Percentiles rank a stretch among this genome's conserved stretches.
phyloP scores from a whole-genome alignment of 2,888 invertebrate genomes.

The Altica lythri region DNA sequence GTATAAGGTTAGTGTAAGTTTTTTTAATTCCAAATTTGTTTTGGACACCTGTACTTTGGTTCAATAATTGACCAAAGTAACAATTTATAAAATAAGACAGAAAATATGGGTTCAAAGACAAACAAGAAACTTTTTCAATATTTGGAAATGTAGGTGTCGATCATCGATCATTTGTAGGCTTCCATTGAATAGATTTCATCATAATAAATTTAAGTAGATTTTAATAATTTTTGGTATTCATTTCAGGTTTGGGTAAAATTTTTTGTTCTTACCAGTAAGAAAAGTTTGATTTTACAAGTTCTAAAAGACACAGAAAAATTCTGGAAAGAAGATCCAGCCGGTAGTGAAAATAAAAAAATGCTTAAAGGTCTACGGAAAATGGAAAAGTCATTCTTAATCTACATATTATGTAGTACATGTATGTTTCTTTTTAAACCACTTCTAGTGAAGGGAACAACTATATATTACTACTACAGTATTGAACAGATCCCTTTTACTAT shows the following conservation, averaged over 20 bases:
- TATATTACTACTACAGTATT: constrained; percentile 31
- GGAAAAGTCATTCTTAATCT: constrained; percentile 21
- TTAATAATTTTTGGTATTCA: no score
- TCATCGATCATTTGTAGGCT: no score
- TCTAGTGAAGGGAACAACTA: constrained; percentile 29
- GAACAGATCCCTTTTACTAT: constrained; percentile 25
- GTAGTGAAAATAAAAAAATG: constrained; percentile 24
- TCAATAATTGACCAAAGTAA: no score
- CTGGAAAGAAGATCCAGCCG: constrained; percentile 26
- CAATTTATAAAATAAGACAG: no score
- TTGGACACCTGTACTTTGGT: no score
- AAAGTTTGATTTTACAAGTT: constrained; percentile 20
- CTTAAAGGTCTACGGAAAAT: constrained; percentile 18
- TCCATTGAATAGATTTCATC: no score
- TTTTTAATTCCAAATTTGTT: no score
- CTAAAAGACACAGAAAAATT: constrained; percentile 24
- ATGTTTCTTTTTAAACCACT: constrained; percentile 33
- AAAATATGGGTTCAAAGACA: no score
- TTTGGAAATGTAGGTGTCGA: no score
- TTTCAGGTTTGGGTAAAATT: constrained; percentile 33
- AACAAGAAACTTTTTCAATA: no score
- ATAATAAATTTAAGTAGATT: no score
- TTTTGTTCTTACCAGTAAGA: constrained; percentile 22
- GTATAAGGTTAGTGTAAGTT: no score
- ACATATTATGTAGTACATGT: constrained; percentile 29